Percentiles rank a stretch among this genome's conserved stretches.
phyloP scores from a whole-genome alignment of 1,140 invertebrate species.

The Bradysia coprophila region DNA sequence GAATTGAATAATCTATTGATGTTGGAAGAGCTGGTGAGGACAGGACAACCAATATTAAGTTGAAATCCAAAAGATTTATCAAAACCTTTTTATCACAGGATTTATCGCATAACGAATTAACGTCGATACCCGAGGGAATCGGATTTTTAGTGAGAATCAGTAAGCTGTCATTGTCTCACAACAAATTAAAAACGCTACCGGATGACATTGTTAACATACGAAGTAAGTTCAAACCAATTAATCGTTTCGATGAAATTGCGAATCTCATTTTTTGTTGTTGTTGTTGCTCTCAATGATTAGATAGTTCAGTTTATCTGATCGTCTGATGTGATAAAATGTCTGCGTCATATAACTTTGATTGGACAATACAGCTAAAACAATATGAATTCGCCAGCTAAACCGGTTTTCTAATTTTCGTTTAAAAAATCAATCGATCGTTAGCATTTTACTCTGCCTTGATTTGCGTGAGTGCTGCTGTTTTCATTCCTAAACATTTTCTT shows the following conservation, averaged over 20 bases:
- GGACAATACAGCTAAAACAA: too few species aligned
- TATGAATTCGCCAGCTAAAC: too few species aligned
- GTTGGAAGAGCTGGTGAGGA: slow-evolving; percentile 42
- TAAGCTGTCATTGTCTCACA: slow-evolving; percentile 61
- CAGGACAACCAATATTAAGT: background rate
- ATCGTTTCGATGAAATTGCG: slow-evolving; percentile 35
- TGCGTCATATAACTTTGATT: too few species aligned
- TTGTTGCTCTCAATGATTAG: too few species aligned
- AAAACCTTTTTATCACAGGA: slow-evolving; percentile 29
- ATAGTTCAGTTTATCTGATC: too few species aligned
- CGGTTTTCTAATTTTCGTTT: too few species aligned
- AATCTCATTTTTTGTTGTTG: too few species aligned
- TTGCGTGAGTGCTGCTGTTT: too few species aligned
- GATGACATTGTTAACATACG: slow-evolving; percentile 42
- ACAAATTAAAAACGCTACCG: slow-evolving; percentile 50
- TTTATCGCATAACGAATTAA: slow-evolving; percentile 46
- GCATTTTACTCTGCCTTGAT: too few species aligned
- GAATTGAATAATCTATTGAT: slow-evolving; percentile 52
- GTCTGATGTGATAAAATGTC: too few species aligned
- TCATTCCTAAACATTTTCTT: too few species aligned
- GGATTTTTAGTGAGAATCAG: slow-evolving; percentile 56
- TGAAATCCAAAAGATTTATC: slow-evolving; percentile 1
- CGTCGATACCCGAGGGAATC: slow-evolving; percentile 54
- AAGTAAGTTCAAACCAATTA: slow-evolving; percentile 26
- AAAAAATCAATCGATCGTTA: too few species aligned